A percentile compares a stretch with the other conserved stretches of the same genome.
Conservation (phyloP, 2,113 vertebrate species). For the Nerophis lumbriciformis region DNA sequence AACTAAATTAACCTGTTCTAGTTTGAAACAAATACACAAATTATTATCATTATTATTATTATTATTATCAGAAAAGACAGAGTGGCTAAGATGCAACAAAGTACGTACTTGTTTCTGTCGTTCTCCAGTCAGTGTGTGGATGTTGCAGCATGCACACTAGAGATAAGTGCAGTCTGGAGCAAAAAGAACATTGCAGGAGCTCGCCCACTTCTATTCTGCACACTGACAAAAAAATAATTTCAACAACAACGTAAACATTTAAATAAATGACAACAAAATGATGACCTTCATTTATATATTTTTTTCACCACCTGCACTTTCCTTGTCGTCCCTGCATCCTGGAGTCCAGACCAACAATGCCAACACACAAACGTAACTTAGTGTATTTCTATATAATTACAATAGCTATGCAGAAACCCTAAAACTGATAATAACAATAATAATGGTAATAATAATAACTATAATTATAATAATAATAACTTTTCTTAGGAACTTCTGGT, state of each 20-base stretch:
- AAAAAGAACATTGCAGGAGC: slow-evolving; percentile 6
- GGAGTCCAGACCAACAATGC: no score
- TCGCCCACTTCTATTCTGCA: slow-evolving; percentile 20
- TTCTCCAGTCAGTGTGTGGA: background rate
- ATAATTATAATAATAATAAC: no score
- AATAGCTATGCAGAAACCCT: no score
- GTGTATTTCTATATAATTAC: no score
- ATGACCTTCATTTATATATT: no score
- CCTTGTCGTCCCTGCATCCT: no score
- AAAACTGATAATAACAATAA: no score
- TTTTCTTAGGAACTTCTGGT: no score
- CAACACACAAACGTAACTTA: no score
- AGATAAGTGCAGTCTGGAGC: slow-evolving; percentile 25
- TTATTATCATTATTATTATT: background rate
- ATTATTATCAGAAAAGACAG: background rate
- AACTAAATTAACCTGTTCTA: background rate
- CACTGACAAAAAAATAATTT: background rate
- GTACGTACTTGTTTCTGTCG: slow-evolving; percentile 30
- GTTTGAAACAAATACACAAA: background rate
- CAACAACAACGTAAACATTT: background rate
- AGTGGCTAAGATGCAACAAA: background rate
- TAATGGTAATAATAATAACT: no score
- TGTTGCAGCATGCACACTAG: slow-evolving; percentile 17
- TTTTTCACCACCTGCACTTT: no score
- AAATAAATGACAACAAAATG: background rate